phyloP scores from a whole-genome alignment of 2,113 vertebrate species.

The Centrocercus urophasianus region DNA sequence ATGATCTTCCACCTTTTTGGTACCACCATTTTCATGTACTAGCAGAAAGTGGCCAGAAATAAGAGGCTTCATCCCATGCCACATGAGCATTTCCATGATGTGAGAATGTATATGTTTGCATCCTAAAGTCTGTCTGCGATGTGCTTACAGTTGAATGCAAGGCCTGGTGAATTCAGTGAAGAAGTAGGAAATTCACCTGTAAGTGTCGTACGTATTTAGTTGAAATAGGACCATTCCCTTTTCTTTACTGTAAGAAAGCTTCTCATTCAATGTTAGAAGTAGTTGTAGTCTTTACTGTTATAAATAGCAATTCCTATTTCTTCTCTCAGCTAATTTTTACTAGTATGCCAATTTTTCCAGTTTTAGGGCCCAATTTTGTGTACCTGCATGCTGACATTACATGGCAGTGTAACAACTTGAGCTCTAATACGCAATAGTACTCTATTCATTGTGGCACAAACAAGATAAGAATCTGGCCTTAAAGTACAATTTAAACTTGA shows the following conservation, averaged over 20 bases:
- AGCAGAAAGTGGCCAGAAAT: background rate
- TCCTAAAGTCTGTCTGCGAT: background rate
- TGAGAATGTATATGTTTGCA: background rate
- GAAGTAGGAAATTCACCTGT: background rate
- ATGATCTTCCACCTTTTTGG: background rate
- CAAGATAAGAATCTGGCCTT: constrained; percentile 39
- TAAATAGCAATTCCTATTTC: background rate
- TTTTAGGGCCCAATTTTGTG: background rate
- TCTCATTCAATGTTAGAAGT: background rate
- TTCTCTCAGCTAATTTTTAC: background rate
- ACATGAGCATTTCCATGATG: background rate
- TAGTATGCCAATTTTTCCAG: background rate
- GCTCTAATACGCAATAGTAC: background rate
- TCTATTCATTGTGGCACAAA: background rate
- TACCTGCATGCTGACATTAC: background rate
- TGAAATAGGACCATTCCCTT: background rate
- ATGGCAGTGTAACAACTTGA: background rate
- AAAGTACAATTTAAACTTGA: constrained; percentile 40
- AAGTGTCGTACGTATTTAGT: background rate
- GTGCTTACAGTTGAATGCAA: background rate
- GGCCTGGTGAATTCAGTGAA: background rate
- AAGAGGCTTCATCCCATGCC: background rate
- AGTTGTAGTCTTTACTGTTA: background rate
- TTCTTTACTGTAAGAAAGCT: background rate
- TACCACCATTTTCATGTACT: fast-evolving